Conservation (phyloP, 2,113 vertebrate species). For the Rissa tridactyla region DNA sequence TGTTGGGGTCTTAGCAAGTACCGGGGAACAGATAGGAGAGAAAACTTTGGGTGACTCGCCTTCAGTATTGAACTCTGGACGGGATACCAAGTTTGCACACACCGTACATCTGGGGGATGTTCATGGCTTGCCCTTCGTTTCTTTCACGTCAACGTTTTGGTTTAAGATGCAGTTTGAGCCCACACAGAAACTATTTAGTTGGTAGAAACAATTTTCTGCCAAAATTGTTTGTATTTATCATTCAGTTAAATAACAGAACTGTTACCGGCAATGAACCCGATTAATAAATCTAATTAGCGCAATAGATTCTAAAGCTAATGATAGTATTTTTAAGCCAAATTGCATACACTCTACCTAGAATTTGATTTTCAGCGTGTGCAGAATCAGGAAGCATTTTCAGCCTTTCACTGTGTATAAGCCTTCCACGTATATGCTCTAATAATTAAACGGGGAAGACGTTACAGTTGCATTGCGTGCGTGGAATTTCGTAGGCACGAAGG, state of each 20-base stretch:
- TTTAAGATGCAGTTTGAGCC: not conserved
- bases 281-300: slow-evolving; percentile 16
- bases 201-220: not conserved
- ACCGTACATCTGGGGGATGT: not conserved
- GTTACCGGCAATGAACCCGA: not conserved
- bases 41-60: fast-evolving
- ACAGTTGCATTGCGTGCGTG: not conserved
- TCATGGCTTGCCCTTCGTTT: not conserved
- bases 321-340: not conserved
- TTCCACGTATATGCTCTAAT: not conserved
- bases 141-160: not conserved
- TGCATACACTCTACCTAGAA: not conserved
- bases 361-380: not conserved
- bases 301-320: not conserved
- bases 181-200: not conserved
- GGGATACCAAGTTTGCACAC: too few relatives aligned
- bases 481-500: not conserved
- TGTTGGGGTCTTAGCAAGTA: not conserved
- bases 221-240: not conserved
- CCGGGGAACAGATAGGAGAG: not conserved
- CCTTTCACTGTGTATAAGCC: not conserved
- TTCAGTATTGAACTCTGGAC: not conserved
- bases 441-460: not conserved
- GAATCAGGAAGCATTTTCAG: not conserved
- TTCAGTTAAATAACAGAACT: not conserved